Evolutionary conservation across 2,113 vertebrate genomes (phyloP).

Genomic region (Bungarus multicinctus): DNA sequence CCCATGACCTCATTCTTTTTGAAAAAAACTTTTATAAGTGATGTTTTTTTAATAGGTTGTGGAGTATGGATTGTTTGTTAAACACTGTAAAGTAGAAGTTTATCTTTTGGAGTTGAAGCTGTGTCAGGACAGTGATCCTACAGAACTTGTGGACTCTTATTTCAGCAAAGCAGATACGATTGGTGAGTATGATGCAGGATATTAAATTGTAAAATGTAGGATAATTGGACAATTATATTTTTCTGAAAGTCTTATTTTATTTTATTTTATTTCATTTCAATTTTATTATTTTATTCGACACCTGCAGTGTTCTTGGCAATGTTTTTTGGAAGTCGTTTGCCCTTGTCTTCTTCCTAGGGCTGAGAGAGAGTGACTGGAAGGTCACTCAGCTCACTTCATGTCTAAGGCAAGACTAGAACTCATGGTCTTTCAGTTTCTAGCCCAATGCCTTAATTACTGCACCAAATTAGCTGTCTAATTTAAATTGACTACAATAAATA

Average conservation of each 20-base stretch:
- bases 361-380: background rate
- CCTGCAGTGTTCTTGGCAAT: background rate
- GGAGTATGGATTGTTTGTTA: slow-evolving; percentile 95
- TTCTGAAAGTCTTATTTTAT: background rate
- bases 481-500: background rate
- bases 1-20: background rate
- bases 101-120: slow-evolving; percentile 95
- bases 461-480: background rate
- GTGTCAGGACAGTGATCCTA: slow-evolving; percentile 87
- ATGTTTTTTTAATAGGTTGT: slow-evolving; percentile 78
- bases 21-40: background rate
- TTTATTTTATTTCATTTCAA: background rate
- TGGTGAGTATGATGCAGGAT: slow-evolving; percentile 70
- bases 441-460: background rate
- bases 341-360: background rate
- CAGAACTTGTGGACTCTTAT: slow-evolving; percentile 83
- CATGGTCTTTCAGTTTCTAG: background rate
- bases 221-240: background rate
- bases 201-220: background rate
- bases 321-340: background rate
- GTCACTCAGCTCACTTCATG: background rate
- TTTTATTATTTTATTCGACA: background rate
- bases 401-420: background rate
- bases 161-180: slow-evolving; percentile 97
- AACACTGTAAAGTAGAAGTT: slow-evolving; percentile 97